Percentiles rank a stretch among this genome's conserved stretches.
Evolutionary conservation across 92 coral and sea anemone species (phyloP).

Genomic region (Zoanthus sansibaricus): DNA sequence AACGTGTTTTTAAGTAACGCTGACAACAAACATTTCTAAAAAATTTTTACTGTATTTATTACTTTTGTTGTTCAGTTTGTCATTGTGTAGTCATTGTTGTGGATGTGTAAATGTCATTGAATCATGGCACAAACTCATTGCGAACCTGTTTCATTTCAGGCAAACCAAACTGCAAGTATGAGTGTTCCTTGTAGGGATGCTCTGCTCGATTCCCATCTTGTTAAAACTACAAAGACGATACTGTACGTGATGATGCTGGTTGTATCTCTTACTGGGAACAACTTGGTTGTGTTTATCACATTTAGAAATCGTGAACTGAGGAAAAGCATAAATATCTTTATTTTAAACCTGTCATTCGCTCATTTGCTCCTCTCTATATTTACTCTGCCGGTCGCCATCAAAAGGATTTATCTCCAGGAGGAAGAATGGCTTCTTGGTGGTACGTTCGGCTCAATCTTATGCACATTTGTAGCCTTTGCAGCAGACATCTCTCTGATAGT

Average conservation of each 20-base stretch:
- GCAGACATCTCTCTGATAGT: not conserved
- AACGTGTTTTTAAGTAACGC: too few relatives aligned
- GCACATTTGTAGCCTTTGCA: not conserved
- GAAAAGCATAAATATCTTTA: not conserved
- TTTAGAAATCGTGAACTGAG: not conserved
- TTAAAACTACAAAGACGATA: not conserved
- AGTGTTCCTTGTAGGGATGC: not conserved
- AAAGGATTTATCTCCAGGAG: not conserved
- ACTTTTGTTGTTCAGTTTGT: too few relatives aligned
- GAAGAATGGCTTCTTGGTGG: slow-evolving; percentile 3
- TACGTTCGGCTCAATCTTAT: not conserved
- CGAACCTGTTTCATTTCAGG: not conserved
- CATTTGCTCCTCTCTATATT: not conserved
- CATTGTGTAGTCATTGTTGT: too few relatives aligned
- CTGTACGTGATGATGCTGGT: not conserved
- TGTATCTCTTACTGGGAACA: not conserved
- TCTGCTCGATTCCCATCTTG: not conserved
- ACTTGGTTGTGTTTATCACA: not conserved
- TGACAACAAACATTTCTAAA: too few relatives aligned
- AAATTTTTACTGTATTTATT: too few relatives aligned
- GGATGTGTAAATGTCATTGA: not conserved
- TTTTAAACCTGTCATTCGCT: not conserved
- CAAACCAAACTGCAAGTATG: not conserved
- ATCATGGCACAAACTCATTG: not conserved
- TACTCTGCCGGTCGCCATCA: not conserved